These are phyloP conservation scores for Tetramorium alpestre DNA, from an alignment of 1,140 invertebrate genomes.

Conservation along the genomic window DNA sequence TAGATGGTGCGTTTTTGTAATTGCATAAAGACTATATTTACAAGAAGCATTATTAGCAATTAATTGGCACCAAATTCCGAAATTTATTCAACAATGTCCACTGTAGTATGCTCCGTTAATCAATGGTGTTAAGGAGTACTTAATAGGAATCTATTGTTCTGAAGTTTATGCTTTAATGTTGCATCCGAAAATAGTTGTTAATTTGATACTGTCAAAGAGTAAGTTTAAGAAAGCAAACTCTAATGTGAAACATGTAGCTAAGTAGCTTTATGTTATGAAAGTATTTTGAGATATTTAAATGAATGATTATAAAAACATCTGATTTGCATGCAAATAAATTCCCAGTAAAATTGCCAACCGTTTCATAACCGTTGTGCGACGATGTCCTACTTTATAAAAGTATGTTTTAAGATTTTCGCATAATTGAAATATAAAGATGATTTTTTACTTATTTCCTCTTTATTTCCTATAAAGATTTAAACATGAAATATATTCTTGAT, in stretches of 20 bases:
- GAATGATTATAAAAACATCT: not conserved
- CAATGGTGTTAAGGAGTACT: constrained; percentile 1
- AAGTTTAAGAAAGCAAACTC: not conserved
- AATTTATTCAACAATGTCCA: constrained; percentile 1
- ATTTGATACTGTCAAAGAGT: not conserved
- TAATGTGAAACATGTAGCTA: not conserved
- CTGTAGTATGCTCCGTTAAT: not conserved
- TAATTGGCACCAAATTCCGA: not conserved
- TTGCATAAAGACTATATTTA: not conserved
- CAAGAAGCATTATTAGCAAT: not conserved
- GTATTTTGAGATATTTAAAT: not conserved
- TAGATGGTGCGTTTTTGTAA: not conserved
- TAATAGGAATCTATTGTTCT: constrained; percentile 21
- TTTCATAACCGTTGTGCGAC: not conserved
- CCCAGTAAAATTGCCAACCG: not conserved
- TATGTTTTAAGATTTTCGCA: not conserved
- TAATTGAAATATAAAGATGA: not conserved
- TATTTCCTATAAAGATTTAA: not conserved
- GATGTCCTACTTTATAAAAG: not conserved
- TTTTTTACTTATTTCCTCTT: not conserved
- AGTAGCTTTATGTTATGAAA: not conserved
- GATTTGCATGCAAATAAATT: not conserved
- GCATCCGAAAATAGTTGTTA: not conserved
- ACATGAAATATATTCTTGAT: not conserved
- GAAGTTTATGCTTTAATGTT: not conserved